Percentiles rank a stretch among this genome's conserved stretches.
These are phyloP conservation scores for Pammene fasciana DNA, from an alignment of 2,888 invertebrate genomes.

Conservation along the genomic window DNA sequence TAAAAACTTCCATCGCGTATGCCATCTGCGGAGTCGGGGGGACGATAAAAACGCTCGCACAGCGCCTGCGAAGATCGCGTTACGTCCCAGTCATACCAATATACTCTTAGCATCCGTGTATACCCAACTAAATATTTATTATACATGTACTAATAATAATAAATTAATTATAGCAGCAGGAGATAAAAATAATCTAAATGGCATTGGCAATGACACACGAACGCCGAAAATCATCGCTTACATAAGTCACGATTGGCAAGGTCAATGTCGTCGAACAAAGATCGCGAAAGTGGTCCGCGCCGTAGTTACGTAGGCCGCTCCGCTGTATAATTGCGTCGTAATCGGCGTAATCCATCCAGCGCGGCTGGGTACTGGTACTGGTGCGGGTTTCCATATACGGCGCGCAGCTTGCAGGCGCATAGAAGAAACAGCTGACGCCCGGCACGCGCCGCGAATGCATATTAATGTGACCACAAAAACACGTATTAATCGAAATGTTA, in stretches of 20 bases:
- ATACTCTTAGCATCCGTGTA: slow-evolving; percentile 52
- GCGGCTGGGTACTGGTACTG: slow-evolving; percentile 53
- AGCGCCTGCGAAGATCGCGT: slow-evolving; percentile 67
- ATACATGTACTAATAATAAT: background rate
- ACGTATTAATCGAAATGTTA: slow-evolving; percentile 71
- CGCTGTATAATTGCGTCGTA: slow-evolving; percentile 80
- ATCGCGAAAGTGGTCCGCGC: slow-evolving; percentile 78
- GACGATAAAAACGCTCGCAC: slow-evolving; percentile 68
- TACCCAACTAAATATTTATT: slow-evolving; percentile 9
- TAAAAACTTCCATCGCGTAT: slow-evolving; percentile 69
- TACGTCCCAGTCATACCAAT: slow-evolving; percentile 61
- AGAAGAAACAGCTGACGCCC: slow-evolving; percentile 81
- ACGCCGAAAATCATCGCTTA: slow-evolving; percentile 71
- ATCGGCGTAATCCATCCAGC: slow-evolving; percentile 79
- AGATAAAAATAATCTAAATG: slow-evolving; percentile 57
- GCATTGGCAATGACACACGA: slow-evolving; percentile 67
- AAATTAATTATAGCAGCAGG: too few relatives aligned
- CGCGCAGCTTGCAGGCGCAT: slow-evolving; percentile 77
- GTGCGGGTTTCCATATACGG: slow-evolving; percentile 73
- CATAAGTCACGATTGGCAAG: slow-evolving; percentile 62
- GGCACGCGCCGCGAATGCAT: slow-evolving; percentile 79
- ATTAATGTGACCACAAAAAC: slow-evolving; percentile 77
- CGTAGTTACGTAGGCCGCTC: slow-evolving; percentile 64
- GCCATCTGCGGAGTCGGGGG: slow-evolving; percentile 65
- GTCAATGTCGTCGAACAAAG: slow-evolving; percentile 80